Base-by-base conservation (phyloP, 2,113 vertebrate species). In the Archilochus colubris region DNA sequence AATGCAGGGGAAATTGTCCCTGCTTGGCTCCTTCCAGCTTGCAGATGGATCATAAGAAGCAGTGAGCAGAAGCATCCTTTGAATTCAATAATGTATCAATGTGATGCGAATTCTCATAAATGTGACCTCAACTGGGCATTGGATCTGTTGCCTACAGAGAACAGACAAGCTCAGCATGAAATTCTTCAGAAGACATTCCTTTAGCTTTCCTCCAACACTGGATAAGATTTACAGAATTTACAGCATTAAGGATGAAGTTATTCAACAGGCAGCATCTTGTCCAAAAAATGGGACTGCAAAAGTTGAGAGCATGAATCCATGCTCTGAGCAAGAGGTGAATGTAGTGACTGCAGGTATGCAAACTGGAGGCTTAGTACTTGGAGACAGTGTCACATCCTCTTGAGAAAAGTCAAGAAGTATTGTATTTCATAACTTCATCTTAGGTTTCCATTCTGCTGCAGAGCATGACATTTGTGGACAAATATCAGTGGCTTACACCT, bases 21-120 rank as follows among this genome's bases (percentile, higher is more conserved):
- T 64, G 11, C 43, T 31, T 73, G 64, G 30, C 75, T 79, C 46
- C 76, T 70, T 91, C 21, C 38, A 72, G 69, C 10, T 38, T 73
- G 43, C 58, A 38, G 40, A 80, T 6, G 20, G 77, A 91, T 76
- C 46, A 59, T 31, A 72, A 83, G 74, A 82, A 82, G 61, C 58
- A 68, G 57, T 31, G 61, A 93, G 73, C 36, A 76, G 86, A 95
- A 94, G 78, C 14, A 68, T 36, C 13, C 44, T 78, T 82, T 93
- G 40, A 84, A 84, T 89, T 64, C 21, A 78, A n/a, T 30, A 79
- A 66, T 1, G 2, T 59, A 38, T 20, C 86, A 82, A 68, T 82
- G 30, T 77, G 64, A 69, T 82, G 25, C 93, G 31, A 82, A 86
- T 70, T 78, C 53, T 86, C 67, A 43, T 48, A 91, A 91, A 79